A percentile compares a stretch with the other conserved stretches of the same genome.
phyloP scores from a whole-genome alignment of 2,888 invertebrate species.

The Caenorhabditis japonica region DNA sequence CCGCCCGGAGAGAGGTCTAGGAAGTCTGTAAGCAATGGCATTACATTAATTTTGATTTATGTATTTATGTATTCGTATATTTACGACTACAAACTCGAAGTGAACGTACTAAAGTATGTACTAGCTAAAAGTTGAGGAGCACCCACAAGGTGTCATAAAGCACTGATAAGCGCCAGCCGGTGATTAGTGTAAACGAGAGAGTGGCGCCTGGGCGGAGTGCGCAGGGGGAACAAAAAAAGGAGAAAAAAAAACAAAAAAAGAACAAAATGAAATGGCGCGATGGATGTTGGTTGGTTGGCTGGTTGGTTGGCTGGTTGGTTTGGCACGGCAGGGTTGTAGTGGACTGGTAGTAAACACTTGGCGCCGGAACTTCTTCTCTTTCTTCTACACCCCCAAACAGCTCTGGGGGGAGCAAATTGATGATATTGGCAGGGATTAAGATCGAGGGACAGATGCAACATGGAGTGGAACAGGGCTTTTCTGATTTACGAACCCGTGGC shows the following conservation, averaged over 20 bases:
- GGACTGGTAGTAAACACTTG: conserved; percentile 19
- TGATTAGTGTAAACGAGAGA: conserved; percentile 4
- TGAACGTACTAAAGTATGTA: too few species aligned
- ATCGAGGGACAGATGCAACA: background rate
- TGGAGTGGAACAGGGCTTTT: too few species aligned
- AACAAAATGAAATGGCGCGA: background rate
- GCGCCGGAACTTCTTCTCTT: conserved; percentile 15
- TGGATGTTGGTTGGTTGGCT: too few species aligned
- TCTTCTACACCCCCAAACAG: background rate
- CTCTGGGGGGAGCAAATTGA: background rate
- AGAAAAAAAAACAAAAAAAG: conserved; percentile 7
- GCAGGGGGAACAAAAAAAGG: background rate
- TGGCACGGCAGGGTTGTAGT: background rate
- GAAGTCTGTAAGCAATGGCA: background rate
- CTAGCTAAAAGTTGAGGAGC: too few species aligned
- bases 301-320: too few species aligned
- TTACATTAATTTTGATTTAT: too few species aligned
- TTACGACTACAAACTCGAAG: too few species aligned
- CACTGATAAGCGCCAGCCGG: conserved; percentile 37
- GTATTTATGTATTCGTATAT: too few species aligned
- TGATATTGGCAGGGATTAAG: background rate
- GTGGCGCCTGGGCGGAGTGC: background rate
- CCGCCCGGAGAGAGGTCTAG: background rate
- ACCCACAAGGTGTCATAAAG: conserved; percentile 42
- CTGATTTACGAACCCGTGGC: too few species aligned